Base-by-base conservation (phyloP, 2,888 invertebrate species). In the Apamea sordens region DNA sequence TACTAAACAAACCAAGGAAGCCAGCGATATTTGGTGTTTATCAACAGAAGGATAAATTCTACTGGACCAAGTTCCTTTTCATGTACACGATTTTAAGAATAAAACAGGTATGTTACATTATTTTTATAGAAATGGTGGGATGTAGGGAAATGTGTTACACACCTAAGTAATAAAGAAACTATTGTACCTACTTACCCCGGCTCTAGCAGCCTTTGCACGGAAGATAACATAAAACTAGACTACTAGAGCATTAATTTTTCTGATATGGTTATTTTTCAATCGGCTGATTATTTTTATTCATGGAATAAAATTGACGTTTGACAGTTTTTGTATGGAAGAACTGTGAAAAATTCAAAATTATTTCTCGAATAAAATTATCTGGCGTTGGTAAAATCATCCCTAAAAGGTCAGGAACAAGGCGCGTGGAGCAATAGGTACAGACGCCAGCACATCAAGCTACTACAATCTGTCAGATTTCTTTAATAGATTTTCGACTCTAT, bases 21-120 rank as follows among this genome's bases (percentile, higher is more conserved):
- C 93, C 95, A 0, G 94, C 97, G 0, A 93, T 97, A 80, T 94
- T 96, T 61, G 97, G 97, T 76, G 92, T 97, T 65, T 97, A 97
- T 89, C 96, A 95, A 79, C 94, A 96, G 88, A 93, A 92, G 64
- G 96, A 96, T 88, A 97, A 96, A 86, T 94, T 94, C 76, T 97
- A 96, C 88, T 97, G 94, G 93, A 77, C 97, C 18, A 97, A 97
- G 92, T 97, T 97, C 87, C 59, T 93, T 18, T 93, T 96, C 81
- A 96, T 97, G 94, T 97, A 94, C 88, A 76, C 91, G 24, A 76
- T 95, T 67, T 90, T 97, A 63, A 92, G 90, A 83, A 44, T 95
- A 0, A 94, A 93, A 93, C 95, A 97, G 97, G 97, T 97, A 93
- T 90, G 93, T 84, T 65, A 56, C 28, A 24, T 47, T 4, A 15